A percentile compares a stretch with the other conserved stretches of the same genome.
phyloP scores from a whole-genome alignment of 2,888 invertebrate genomes.

The Heliconius erato region DNA sequence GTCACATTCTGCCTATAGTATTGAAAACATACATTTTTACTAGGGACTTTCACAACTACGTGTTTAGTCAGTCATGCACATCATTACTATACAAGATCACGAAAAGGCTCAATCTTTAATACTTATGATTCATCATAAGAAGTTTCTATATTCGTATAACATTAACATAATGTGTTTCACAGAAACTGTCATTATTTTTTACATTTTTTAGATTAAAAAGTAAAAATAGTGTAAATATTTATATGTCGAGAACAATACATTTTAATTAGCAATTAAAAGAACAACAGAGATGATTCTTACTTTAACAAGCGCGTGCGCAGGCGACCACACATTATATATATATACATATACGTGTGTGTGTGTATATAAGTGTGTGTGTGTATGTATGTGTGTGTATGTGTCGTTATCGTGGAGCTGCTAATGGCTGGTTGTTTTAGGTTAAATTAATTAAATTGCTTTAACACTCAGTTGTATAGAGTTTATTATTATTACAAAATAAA shows the following conservation, averaged over 20 bases:
- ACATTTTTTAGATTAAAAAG: background rate
- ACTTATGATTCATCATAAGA: background rate
- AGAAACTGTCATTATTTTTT: background rate
- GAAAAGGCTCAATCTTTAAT: background rate
- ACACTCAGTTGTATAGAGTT: background rate
- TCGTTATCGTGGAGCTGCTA: conserved; percentile 24
- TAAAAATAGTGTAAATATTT: background rate
- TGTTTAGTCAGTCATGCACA: background rate
- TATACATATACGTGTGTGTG: too few relatives aligned
- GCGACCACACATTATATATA: background rate
- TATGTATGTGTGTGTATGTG: background rate
- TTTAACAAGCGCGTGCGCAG: conserved; percentile 23
- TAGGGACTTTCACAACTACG: background rate
- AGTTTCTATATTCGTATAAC: background rate
- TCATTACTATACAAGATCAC: background rate
- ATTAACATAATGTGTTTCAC: background rate
- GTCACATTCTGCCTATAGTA: background rate
- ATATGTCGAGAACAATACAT: background rate
- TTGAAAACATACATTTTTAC: background rate
- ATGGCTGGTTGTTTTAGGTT: conserved; percentile 4
- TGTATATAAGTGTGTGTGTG: background rate
- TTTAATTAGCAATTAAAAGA: conserved; percentile 21
- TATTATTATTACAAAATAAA: background rate
- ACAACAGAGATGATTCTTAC: conserved; percentile 27
- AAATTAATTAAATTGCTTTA: conserved; percentile 10